phyloP scores from a whole-genome alignment of 2,888 invertebrate genomes.

The Unio delphinus region DNA sequence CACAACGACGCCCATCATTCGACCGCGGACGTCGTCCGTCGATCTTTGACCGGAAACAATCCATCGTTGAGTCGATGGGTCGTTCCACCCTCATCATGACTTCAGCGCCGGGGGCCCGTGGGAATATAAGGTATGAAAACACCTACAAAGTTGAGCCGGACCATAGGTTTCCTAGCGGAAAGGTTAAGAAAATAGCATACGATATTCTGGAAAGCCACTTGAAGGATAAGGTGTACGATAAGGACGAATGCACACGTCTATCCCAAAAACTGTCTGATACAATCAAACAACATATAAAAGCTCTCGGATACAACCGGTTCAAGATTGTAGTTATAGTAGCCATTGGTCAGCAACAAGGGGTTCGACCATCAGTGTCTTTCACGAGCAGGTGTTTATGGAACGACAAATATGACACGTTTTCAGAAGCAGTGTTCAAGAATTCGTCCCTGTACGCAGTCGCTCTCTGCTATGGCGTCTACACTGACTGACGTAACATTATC shows the following conservation, averaged over 20 bases:
- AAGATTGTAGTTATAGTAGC: constrained; percentile 57
- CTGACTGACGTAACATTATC: constrained; percentile 36
- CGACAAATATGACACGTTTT: constrained; percentile 53
- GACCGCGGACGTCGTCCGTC: constrained; percentile 7
- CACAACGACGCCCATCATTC: constrained; percentile 7
- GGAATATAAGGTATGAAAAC: constrained; percentile 51
- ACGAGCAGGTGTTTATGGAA: constrained; percentile 64
- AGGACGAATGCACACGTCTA: constrained; percentile 43
- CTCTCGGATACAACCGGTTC: constrained; percentile 47
- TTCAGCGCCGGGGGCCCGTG: constrained; percentile 33
- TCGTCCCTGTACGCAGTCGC: constrained; percentile 53
- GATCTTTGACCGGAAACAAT: constrained; percentile 12
- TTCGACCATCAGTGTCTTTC: constrained; percentile 45
- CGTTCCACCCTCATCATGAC: constrained; percentile 41
- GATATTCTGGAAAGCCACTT: constrained; percentile 44
- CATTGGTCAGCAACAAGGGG: constrained; percentile 45
- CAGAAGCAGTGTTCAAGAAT: constrained; percentile 52
- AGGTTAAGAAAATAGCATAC: constrained; percentile 40
- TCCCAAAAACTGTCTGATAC: constrained; percentile 48
- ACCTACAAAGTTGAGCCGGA: constrained; percentile 57
- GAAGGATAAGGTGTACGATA: constrained; percentile 44
- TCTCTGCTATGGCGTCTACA: constrained; percentile 55
- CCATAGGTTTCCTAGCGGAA: constrained; percentile 33
- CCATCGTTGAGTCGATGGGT: constrained; percentile 19
- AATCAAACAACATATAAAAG: constrained; percentile 56